A percentile compares a stretch with the other conserved stretches of the same genome.
Evolutionary conservation across 2,888 invertebrate genomes (phyloP).

Genomic region (Meiosimyza decipiens): DNA sequence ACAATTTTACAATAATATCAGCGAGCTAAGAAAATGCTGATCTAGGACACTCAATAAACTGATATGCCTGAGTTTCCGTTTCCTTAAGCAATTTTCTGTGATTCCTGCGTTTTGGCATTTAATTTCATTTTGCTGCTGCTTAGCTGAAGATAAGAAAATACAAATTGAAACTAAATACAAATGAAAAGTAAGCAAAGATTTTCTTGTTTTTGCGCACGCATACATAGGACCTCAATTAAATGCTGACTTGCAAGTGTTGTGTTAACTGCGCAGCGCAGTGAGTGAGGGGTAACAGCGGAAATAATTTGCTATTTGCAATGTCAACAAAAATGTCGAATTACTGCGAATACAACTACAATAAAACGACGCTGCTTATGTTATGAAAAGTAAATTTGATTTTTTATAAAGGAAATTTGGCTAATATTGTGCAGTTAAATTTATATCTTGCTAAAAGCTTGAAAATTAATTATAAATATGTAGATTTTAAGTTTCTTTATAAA

Average conservation of each 20-base stretch:
- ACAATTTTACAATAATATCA: slow-evolving; percentile 6
- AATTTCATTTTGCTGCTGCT: slow-evolving; percentile 9
- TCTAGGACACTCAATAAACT: slow-evolving; percentile 25
- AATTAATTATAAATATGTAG: no score
- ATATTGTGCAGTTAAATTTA: no score
- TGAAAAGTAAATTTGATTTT: no score
- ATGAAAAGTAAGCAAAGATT: slow-evolving; percentile 3
- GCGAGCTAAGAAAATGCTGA: slow-evolving; percentile 20
- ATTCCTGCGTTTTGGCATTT: neutral
- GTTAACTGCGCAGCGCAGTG: neutral
- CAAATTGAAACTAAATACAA: slow-evolving; percentile 33
- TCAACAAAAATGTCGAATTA: slow-evolving; percentile 17
- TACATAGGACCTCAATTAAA: slow-evolving; percentile 18
- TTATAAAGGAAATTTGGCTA: no score
- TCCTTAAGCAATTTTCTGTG: slow-evolving; percentile 21
- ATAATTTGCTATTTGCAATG: neutral
- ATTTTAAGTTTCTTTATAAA: no score
- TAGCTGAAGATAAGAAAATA: slow-evolving; percentile 30
- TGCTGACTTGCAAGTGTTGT: slow-evolving; percentile 16
- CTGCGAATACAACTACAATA: neutral
- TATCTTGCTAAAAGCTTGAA: no score
- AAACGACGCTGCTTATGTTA: no score
- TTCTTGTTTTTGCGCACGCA: neutral
- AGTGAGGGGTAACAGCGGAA: neutral
- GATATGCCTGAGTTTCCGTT: slow-evolving; percentile 21